These are phyloP conservation scores for Actinia tenebrosa DNA, from an alignment of 64 coral and sea anemone genomes.

Conservation along the genomic window DNA sequence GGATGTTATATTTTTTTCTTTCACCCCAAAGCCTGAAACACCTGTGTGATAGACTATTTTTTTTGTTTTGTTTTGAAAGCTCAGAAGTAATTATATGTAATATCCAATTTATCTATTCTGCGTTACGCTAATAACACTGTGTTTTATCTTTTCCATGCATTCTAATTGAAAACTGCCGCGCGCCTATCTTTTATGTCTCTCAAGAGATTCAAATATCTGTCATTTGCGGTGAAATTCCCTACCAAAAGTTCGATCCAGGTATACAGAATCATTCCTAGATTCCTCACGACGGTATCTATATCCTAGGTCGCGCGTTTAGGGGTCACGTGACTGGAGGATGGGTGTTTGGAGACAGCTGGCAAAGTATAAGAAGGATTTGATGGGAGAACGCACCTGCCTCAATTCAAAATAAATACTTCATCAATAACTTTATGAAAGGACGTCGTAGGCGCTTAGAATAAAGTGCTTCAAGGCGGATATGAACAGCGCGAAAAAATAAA, in stretches of 20 bases:
- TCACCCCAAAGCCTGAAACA: conserved; percentile 44
- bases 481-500: conserved; percentile 80
- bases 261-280: neutral
- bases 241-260: neutral
- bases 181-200: conserved; percentile 1
- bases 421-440: conserved; percentile 99
- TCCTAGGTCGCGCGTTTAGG: neutral
- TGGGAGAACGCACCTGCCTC: conserved; percentile 88
- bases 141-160: conserved; percentile 75
- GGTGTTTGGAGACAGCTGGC: conserved; percentile 63
- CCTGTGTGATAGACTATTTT: conserved; percentile 82
- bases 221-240: neutral
- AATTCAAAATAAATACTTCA: conserved; percentile 99
- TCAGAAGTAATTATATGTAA: conserved; percentile 99
- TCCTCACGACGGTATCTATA: neutral
- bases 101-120: conserved; percentile 96
- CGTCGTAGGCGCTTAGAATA: conserved; percentile 88
- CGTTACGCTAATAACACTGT: conserved; percentile 74
- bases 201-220: neutral
- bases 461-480: conserved; percentile 95
- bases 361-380: conserved; percentile 57
- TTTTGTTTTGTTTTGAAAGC: conserved; percentile 91
- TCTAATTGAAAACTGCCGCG: conserved; percentile 79
- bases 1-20: conserved; percentile 72
- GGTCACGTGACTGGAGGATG: conserved; percentile 55